Conservation (phyloP, 2,888 invertebrate genomes). For the Anodontia alba region DNA sequence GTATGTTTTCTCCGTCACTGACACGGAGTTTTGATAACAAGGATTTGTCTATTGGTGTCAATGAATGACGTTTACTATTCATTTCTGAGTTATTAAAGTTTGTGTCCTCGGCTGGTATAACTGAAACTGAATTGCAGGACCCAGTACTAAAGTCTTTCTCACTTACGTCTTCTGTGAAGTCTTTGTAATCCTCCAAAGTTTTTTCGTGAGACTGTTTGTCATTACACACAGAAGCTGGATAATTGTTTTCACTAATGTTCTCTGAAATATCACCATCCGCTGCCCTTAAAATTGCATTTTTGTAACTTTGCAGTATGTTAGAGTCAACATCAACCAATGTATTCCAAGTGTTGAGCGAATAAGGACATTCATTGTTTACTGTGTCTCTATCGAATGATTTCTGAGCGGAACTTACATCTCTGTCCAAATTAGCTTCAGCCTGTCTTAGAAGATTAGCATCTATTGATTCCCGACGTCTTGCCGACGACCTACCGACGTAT, state of each 20-base stretch:
- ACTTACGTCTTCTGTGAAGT: neutral
- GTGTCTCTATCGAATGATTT: neutral
- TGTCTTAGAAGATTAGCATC: neutral
- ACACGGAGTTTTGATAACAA: neutral
- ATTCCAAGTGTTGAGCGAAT: slow-evolving; percentile 2
- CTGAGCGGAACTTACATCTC: neutral
- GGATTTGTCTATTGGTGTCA: neutral
- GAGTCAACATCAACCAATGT: neutral
- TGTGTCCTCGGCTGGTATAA: neutral
- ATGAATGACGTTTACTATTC: neutral
- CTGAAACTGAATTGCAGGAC: neutral
- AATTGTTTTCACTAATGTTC: neutral
- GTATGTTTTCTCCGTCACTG: neutral
- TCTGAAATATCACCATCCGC: neutral
- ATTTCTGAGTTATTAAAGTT: neutral
- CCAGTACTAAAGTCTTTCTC: neutral
- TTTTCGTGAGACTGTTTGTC: too few relatives aligned
- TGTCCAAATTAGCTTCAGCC: neutral
- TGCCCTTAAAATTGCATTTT: neutral
- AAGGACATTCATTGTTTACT: neutral
- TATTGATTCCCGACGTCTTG: neutral
- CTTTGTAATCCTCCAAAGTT: neutral
- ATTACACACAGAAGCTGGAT: too few relatives aligned
- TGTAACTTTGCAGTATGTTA: neutral
- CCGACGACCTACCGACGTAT: neutral